These are phyloP conservation scores for Mythimna impura DNA, from an alignment of 2,888 invertebrate genomes.

Conservation along the genomic window DNA sequence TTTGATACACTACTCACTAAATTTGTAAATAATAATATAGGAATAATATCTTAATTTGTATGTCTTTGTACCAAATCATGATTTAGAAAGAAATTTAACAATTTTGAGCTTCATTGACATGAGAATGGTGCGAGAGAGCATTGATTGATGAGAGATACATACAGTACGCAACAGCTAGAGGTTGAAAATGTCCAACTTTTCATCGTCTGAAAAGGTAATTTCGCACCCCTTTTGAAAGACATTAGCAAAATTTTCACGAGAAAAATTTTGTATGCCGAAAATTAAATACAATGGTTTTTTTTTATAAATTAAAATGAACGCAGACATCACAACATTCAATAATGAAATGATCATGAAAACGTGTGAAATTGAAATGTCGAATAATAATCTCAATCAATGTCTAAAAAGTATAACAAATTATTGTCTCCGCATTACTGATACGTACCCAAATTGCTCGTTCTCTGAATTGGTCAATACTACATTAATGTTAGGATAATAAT, in stretches of 20 bases:
- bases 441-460: slow-evolving; percentile 50
- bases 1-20: slow-evolving; percentile 76
- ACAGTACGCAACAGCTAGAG: slow-evolving; percentile 64
- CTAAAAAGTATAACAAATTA: slow-evolving; percentile 65
- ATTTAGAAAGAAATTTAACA: slow-evolving; percentile 73
- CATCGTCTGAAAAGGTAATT: slow-evolving; percentile 83
- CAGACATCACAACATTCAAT: slow-evolving; percentile 48
- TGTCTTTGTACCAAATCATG: slow-evolving; percentile 89
- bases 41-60: slow-evolving; percentile 88
- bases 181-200: slow-evolving; percentile 82
- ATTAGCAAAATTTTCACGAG: slow-evolving; percentile 83
- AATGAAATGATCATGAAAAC: slow-evolving; percentile 40
- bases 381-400: slow-evolving; percentile 47
- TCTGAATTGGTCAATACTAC: slow-evolving; percentile 68
- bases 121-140: slow-evolving; percentile 78
- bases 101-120: slow-evolving; percentile 76
- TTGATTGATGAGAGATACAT: slow-evolving; percentile 60
- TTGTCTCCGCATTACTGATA: slow-evolving; percentile 68
- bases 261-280: slow-evolving; percentile 85
- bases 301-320: slow-evolving; percentile 41
- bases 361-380: slow-evolving; percentile 30
- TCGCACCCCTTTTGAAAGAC: slow-evolving; percentile 76
- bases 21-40: slow-evolving; percentile 85
- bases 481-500: slow-evolving; percentile 38
- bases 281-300: slow-evolving; percentile 43